A percentile compares a stretch with the other conserved stretches of the same genome.
Conservation (phyloP, 2,888 invertebrate genomes). For the Lasioglossum lativentre region DNA sequence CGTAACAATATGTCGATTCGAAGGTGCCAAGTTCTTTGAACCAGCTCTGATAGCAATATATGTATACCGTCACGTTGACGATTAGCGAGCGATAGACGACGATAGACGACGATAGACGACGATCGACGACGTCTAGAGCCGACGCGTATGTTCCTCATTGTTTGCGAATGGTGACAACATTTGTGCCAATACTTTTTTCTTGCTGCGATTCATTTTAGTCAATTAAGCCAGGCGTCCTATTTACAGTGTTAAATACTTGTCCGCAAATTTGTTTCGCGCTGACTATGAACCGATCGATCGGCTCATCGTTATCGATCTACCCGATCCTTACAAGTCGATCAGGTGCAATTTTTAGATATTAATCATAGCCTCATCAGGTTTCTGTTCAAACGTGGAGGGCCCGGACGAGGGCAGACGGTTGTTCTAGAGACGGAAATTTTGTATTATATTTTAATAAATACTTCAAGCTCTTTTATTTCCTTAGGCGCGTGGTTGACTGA, state of each 20-base stretch:
- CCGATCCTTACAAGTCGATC: not conserved
- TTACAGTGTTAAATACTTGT: not conserved
- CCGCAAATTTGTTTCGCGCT: not conserved
- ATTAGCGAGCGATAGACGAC: not conserved
- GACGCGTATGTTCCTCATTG: conserved; percentile 40
- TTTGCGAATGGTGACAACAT: not conserved
- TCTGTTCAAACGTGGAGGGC: not conserved
- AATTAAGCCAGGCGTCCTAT: conserved; percentile 6
- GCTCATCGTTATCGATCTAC: not conserved
- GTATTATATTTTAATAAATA: conserved; percentile 74
- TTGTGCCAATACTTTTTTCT: conserved; percentile 42
- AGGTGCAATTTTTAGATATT: conserved; percentile 20
- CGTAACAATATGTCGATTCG: conserved; percentile 7
- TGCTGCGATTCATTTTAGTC: not conserved
- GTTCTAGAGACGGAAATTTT: conserved; percentile 53
- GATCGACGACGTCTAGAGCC: not conserved
- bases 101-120: not conserved
- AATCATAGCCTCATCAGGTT: conserved; percentile 1
- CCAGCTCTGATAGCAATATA: not conserved
- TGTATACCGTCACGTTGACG: too few relatives aligned
- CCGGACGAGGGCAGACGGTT: not conserved
- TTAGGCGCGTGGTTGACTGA: not conserved
- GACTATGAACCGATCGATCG: not conserved
- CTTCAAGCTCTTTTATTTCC: conserved; percentile 24
- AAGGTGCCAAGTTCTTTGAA: conserved; percentile 17